Percentiles rank a stretch among this genome's conserved stretches.
phyloP scores from a whole-genome alignment of 2,113 vertebrate species.

The Cnemophilus loriae region DNA sequence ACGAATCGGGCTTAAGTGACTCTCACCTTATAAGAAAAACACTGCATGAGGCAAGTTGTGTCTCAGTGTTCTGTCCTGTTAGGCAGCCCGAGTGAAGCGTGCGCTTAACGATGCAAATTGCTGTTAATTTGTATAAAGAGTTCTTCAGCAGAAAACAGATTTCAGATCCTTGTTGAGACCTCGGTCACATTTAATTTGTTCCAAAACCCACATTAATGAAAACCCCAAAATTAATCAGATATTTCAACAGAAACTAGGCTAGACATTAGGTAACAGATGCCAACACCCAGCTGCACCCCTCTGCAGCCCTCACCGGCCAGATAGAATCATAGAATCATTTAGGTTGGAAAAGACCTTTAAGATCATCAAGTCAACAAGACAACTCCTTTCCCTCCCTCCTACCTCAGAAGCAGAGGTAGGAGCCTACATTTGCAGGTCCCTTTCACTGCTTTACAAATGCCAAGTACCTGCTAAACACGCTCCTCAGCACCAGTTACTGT shows the following conservation, averaged over 20 bases:
- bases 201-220: constrained; percentile 14
- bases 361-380: neutral
- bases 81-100: accelerated
- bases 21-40: neutral
- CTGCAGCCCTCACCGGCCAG: neutral
- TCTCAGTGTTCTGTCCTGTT: neutral
- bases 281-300: neutral
- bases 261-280: neutral
- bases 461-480: neutral
- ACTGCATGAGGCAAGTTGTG: neutral
- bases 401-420: neutral
- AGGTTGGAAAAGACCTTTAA: neutral
- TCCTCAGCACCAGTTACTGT: neutral
- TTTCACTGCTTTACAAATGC: neutral
- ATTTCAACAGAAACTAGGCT: constrained; percentile 8
- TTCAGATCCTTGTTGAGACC: neutral
- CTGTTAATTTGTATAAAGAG: neutral
- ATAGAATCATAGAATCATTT: neutral
- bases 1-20: accelerated
- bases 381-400: neutral
- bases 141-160: neutral
- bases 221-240: neutral
- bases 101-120: neutral
- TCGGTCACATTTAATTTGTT: constrained; percentile 5
- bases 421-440: neutral